Conservation (phyloP, 2,888 invertebrate species). For the Mamestra brassicae region DNA sequence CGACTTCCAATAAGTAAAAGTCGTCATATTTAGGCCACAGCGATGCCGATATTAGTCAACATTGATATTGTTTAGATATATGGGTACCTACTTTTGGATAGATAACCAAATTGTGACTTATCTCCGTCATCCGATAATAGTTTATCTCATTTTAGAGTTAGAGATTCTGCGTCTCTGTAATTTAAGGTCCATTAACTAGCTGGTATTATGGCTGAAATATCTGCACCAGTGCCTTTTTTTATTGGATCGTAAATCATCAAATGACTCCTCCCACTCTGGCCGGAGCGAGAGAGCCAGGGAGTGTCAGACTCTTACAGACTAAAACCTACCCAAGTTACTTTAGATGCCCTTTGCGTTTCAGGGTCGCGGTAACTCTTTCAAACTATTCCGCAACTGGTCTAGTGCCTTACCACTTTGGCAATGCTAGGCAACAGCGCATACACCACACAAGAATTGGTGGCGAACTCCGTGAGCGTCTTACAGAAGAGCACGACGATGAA, state of each 20-base stretch:
- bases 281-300: too few species aligned
- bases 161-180: too few species aligned
- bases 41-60: not conserved
- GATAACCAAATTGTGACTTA: not conserved
- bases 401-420: conserved; percentile 75
- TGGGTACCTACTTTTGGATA: not conserved
- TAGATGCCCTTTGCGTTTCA: too few species aligned
- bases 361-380: too few species aligned
- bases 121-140: not conserved
- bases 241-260: too few species aligned
- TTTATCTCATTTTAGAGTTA: not conserved
- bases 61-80: not conserved
- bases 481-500: conserved; percentile 76
- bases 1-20: too few species aligned
- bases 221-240: too few species aligned
- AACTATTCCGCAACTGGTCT: too few species aligned
- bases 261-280: too few species aligned
- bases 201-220: not conserved
- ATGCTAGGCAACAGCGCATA: conserved; percentile 74
- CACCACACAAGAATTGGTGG: conserved; percentile 73
- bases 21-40: too few species aligned
- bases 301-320: too few species aligned
- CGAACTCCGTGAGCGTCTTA: conserved; percentile 80
- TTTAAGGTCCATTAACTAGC: not conserved
- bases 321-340: too few species aligned